A percentile compares a stretch with the other conserved stretches of the same genome.
phyloP scores from a whole-genome alignment of 2,113 vertebrate species.

The Pseudorasbora parva region DNA sequence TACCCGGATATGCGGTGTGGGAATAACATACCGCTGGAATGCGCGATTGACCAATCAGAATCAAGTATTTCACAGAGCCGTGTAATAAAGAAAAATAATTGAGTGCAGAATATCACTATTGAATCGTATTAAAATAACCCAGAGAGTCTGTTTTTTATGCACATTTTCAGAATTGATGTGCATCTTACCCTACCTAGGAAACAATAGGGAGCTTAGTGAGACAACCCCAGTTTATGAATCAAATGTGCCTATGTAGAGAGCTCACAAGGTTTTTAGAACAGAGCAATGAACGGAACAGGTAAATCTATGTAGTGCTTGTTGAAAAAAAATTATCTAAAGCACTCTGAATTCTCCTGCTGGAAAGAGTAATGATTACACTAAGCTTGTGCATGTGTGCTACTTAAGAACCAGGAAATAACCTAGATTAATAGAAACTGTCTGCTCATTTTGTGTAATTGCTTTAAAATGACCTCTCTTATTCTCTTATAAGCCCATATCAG shows the following conservation, averaged over 20 bases:
- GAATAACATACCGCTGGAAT: too few relatives aligned
- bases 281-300: too few relatives aligned
- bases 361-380: not conserved
- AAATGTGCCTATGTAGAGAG: too few relatives aligned
- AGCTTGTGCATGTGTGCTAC: not conserved
- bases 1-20: too few relatives aligned
- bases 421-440: not conserved
- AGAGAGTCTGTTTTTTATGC: too few relatives aligned
- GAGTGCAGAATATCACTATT: too few relatives aligned
- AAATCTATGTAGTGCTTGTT: not conserved
- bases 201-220: not conserved
- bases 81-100: too few relatives aligned
- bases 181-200: not conserved
- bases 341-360: not conserved
- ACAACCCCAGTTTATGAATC: not conserved
- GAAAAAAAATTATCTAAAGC: not conserved
- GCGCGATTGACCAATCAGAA: too few relatives aligned
- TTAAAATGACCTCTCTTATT: slow-evolving; percentile 16
- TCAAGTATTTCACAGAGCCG: too few relatives aligned
- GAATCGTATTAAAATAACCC: too few relatives aligned
- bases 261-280: too few relatives aligned
- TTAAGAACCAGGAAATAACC: slow-evolving; percentile 7
- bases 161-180: too few relatives aligned
- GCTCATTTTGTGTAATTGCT: slow-evolving; percentile 24
- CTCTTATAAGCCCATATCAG: not conserved